Evolutionary conservation across 1,140 invertebrate genomes (phyloP), one percentile per base, ranked within the genome.

Genomic region (Idris sp.): DNA sequence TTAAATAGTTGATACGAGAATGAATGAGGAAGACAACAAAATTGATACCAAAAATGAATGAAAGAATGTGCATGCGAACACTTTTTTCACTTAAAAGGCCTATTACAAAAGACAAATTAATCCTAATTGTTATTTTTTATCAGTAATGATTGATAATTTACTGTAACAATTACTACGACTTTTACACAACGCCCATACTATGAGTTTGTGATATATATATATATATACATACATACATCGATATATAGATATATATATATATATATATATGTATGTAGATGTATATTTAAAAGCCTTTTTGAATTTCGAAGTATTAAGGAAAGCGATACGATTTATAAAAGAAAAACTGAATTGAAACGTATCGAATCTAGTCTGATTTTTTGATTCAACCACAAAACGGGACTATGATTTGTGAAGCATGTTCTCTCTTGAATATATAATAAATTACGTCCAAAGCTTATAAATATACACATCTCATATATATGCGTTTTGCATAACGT

Each of bases 71-170:
- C n/a, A n/a, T n/a, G n/a, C n/a, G n/a, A n/a, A n/a, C n/a, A n/a
- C n/a, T n/a, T n/a, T n/a, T n/a, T n/a, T n/a, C n/a, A n/a, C n/a
- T n/a, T n/a, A n/a, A n/a, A 83, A 68, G 84, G 85, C 85, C 85
- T 87, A 86, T 51, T 74, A 49, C 41, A 10, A 33, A 36, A 25
- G 77, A 79, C 18, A 74, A 56, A 68, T 81, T 87, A 86, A 82
- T 87, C 82, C 78, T 67, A 82, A 84, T 81, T 83, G 80, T 82
- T 83, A 84, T 84, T 84, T 83, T 84, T 30, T 84, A 81, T 83
- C 79, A 79, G 2, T 58, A 71, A 71, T 30, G 33, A 71, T 67
- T 53, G 40, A 72, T 64, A 14, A 59, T 59, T 73, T 71, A 78
- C 36, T 22, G 62, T 76, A 62, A 74, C 53, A 64, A 64, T 69